These are phyloP conservation scores for Montipora foliosa DNA, from an alignment of 64 coral and sea anemone genomes.

Conservation along the genomic window DNA sequence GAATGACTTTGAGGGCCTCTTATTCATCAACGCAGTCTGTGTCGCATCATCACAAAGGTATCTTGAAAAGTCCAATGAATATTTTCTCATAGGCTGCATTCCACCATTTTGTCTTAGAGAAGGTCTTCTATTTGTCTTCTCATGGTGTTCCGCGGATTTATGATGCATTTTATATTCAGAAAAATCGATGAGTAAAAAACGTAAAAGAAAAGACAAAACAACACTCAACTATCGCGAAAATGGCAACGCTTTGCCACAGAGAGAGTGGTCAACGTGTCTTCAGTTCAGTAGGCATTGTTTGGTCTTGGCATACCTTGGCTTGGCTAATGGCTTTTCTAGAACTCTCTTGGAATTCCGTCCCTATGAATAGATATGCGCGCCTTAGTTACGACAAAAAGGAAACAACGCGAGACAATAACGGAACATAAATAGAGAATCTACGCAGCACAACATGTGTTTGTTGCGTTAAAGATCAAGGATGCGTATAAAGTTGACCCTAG, in stretches of 20 bases:
- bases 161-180: neutral
- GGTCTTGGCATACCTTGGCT: neutral
- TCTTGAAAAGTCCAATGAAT: slow-evolving; percentile 38
- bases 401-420: neutral
- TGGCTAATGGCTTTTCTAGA: neutral
- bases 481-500: neutral
- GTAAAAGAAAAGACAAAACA: neutral
- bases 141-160: neutral
- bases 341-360: neutral
- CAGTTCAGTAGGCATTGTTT: neutral
- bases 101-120: neutral
- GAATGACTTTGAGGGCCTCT: slow-evolving; percentile 19
- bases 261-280: neutral
- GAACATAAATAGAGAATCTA: neutral
- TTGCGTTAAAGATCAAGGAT: neutral
- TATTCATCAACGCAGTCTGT: neutral
- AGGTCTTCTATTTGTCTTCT: neutral
- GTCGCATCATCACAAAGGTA: neutral
- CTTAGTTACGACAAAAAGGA: neutral
- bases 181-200: neutral
- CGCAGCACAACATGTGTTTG: neutral
- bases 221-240: neutral
- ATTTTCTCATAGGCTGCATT: neutral
- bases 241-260: neutral
- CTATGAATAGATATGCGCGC: neutral